Percentiles rank a stretch among this genome's conserved stretches.
Conservation (phyloP, 2,113 vertebrate genomes). For the Gorsachius goisagi region DNA sequence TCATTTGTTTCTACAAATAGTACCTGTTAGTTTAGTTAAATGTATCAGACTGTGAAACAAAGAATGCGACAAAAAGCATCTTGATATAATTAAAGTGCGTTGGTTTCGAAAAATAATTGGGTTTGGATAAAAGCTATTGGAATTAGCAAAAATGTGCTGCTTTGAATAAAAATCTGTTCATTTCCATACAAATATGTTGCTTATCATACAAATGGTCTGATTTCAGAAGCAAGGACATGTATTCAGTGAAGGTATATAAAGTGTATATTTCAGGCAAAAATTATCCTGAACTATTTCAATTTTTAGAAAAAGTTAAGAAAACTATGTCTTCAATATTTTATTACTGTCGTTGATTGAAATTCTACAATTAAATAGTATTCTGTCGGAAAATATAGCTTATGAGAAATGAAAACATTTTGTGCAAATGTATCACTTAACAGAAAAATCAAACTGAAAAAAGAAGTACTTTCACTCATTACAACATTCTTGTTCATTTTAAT, state of each 20-base stretch:
- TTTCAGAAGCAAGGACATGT: background rate
- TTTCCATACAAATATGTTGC: constrained; percentile 17
- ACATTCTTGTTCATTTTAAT: background rate
- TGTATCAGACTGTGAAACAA: background rate
- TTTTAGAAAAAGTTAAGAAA: background rate
- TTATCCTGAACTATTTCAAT: background rate
- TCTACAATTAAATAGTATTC: background rate
- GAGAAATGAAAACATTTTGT: background rate
- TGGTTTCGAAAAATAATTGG: constrained; percentile 61
- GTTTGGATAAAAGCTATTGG: constrained; percentile 4
- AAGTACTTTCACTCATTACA: background rate
- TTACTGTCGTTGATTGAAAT: background rate
- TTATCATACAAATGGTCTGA: background rate
- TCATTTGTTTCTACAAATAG: constrained; percentile 14
- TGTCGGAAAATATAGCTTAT: background rate
- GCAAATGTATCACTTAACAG: background rate
- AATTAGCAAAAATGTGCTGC: constrained; percentile 40
- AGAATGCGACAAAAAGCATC: constrained; percentile 32
- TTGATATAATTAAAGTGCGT: constrained; percentile 5
- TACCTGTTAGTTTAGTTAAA: background rate
- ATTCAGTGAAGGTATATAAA: background rate
- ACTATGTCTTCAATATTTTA: background rate
- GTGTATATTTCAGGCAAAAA: background rate
- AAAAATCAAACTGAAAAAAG: background rate
- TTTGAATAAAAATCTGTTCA: constrained; percentile 8